Base-by-base conservation (phyloP, 2,888 invertebrate genomes). In the Corythucha ciliata region DNA sequence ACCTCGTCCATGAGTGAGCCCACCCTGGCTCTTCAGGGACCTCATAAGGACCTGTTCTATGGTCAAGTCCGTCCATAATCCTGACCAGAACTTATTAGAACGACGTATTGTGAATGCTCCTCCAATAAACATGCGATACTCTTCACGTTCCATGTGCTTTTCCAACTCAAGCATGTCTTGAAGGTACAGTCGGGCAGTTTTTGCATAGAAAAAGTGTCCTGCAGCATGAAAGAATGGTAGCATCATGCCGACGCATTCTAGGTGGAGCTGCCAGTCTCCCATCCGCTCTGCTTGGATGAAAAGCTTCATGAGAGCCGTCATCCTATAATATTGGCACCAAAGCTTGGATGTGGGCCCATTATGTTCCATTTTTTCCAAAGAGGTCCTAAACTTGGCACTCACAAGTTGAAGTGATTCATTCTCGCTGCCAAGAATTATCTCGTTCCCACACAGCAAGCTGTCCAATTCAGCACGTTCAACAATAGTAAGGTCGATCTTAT, bases 41-140 rank as follows among this genome's bases (percentile, higher is more conserved):
- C 59, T 45, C 62, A 65, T 67, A 4, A 66, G 40, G 0, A 49
- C 50, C 52, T 66, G 64, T 48, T 68, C 66, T 40, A 66, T 66
- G 7, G 59, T 63, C 54, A 54, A 47, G 36, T 59, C 40, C 16
- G 22, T 40, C 40, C 40, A 40, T 22, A 24, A 14, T 10, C 44
- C 44, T 8, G 26, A 42, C 44, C 44, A 42, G 10, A 42, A 27
- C 14, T 42, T 42, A 7, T 42, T 25, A 21, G 40, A 40, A 14
- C 44, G 25, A 16, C 27, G 44, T 12, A 42, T 42, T 8, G 44
- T 42, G 44, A 42, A 42, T 10, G 12, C 25, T 42, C 44, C 44
- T 14, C 22, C 18, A n/a, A 29, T 42, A 20, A 42, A 42, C n/a
- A 16, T 25, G 16, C 16, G 10, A 10, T 16, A 42, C 14, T 42